Conservation (phyloP, 2,888 invertebrate genomes). For the Scotopteryx bipunctaria region DNA sequence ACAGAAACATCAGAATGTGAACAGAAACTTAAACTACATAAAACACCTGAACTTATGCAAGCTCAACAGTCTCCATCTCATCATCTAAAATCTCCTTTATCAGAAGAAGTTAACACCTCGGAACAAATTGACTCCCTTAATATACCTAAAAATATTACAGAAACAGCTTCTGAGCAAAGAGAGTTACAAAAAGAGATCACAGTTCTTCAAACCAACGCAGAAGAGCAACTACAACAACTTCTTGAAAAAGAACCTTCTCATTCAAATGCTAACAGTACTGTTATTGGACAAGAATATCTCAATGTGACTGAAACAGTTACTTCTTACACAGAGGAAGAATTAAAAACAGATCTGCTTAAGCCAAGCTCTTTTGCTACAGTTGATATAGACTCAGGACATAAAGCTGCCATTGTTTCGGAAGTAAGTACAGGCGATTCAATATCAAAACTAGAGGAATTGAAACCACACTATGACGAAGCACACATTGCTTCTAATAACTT, state of each 20-base stretch:
- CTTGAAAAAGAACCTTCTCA: slow-evolving; percentile 79
- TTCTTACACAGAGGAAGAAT: slow-evolving; percentile 76
- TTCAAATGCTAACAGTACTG: slow-evolving; percentile 79
- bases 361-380: slow-evolving; percentile 75
- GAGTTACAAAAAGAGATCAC: slow-evolving; percentile 70
- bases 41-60: slow-evolving; percentile 47
- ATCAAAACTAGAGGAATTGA: slow-evolving; percentile 50
- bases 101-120: slow-evolving; percentile 72
- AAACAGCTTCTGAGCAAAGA: slow-evolving; percentile 59
- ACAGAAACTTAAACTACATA: slow-evolving; percentile 69
- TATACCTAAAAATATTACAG: slow-evolving; percentile 39
- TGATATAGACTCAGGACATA: slow-evolving; percentile 77
- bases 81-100: slow-evolving; percentile 69
- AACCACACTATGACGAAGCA: slow-evolving; percentile 61
- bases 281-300: slow-evolving; percentile 84
- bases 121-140: slow-evolving; percentile 62
- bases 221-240: slow-evolving; percentile 80
- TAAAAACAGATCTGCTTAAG: slow-evolving; percentile 61
- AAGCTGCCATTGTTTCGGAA: slow-evolving; percentile 77
- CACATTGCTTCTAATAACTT: slow-evolving; percentile 56
- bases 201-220: slow-evolving; percentile 62
- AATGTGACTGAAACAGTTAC: slow-evolving; percentile 82
- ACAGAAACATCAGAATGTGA: slow-evolving; percentile 87
- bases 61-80: slow-evolving; percentile 57
- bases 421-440: slow-evolving; percentile 62